Percentiles rank a stretch among this genome's conserved stretches.
These are phyloP conservation scores for Leptinotarsa defecta DNA, from an alignment of 1,140 invertebrate genomes.

Conservation along the genomic window DNA sequence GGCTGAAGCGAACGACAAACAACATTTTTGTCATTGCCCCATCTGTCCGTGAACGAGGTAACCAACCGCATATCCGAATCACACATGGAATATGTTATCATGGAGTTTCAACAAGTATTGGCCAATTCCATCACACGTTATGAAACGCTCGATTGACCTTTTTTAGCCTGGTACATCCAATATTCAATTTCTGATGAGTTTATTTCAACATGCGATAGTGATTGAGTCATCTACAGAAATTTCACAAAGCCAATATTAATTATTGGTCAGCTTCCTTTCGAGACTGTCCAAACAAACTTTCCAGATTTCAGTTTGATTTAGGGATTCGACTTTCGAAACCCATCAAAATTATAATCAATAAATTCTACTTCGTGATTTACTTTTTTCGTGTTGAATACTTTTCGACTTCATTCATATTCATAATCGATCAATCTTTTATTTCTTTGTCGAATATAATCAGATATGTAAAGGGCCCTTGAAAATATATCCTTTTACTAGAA, in stretches of 20 bases:
- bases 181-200: too few species aligned
- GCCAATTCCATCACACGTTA: too few species aligned
- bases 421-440: not conserved
- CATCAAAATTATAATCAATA: not conserved
- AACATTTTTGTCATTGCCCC: too few species aligned
- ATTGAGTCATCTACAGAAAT: not conserved
- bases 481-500: not conserved
- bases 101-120: too few species aligned
- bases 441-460: not conserved
- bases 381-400: not conserved
- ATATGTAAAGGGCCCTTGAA: not conserved
- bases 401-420: not conserved
- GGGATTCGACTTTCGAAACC: not conserved
- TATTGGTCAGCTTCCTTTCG: not conserved
- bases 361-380: not conserved
- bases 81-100: too few species aligned
- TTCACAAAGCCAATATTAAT: not conserved
- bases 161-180: too few species aligned
- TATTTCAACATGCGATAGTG: too few species aligned
- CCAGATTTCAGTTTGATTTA: not conserved
- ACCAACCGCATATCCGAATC: too few species aligned
- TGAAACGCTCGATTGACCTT: too few species aligned
- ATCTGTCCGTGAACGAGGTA: too few species aligned
- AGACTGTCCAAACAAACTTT: not conserved
- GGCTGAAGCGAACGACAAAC: too few species aligned